Evolutionary conservation across 2,888 invertebrate species (phyloP).

Genomic region (Linyphia triangularis): DNA sequence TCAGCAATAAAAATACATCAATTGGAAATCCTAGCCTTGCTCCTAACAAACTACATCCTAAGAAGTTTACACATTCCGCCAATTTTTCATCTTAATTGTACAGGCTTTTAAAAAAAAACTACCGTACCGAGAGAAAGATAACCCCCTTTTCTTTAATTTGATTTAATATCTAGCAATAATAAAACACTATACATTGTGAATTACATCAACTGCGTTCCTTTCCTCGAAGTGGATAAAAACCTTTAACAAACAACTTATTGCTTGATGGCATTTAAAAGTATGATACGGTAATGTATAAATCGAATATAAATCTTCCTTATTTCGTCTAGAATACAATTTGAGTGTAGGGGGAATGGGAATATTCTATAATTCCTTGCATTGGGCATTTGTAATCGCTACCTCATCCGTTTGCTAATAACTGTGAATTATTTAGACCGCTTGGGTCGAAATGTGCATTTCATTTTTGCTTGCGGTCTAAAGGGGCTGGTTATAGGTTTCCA

Average conservation of each 20-base stretch:
- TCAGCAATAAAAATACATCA: constrained; percentile 63
- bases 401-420: constrained; percentile 71
- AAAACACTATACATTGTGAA: not conserved
- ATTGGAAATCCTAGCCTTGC: constrained; percentile 1
- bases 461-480: constrained; percentile 19
- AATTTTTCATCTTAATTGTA: constrained; percentile 68
- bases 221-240: constrained; percentile 18
- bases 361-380: constrained; percentile 72
- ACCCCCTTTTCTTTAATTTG: constrained; percentile 53
- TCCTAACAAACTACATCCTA: constrained; percentile 1
- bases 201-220: not conserved
- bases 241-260: constrained; percentile 37
- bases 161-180: constrained; percentile 38
- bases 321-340: not conserved
- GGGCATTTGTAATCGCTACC: constrained; percentile 70
- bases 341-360: not conserved
- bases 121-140: constrained; percentile 1
- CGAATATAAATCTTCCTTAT: constrained; percentile 60
- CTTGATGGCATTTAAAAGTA: constrained; percentile 11
- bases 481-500: not conserved
- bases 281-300: constrained; percentile 38
- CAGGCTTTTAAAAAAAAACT: not conserved
- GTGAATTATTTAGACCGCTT: constrained; percentile 73
- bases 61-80: constrained; percentile 48
- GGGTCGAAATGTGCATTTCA: constrained; percentile 52